Evolutionary conservation across 2,113 vertebrate species (phyloP), one percentile per base, ranked within the genome.

Genomic region (Melanerpes aurifrons): DNA sequence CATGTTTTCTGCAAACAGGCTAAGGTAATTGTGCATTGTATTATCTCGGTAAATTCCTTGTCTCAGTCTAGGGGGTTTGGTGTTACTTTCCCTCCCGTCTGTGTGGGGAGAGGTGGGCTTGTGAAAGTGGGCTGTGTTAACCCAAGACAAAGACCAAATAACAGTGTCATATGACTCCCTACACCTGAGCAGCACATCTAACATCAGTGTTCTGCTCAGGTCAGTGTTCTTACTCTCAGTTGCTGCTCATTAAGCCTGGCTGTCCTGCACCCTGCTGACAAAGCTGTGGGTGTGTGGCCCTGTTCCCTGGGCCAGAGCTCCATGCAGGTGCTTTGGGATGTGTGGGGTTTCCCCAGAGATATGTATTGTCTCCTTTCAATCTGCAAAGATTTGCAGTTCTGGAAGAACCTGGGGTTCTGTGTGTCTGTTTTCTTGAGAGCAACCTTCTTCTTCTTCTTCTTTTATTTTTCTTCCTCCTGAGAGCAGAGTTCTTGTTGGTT

Each of bases 261-360:
- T 50, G 2, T 28, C 32, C 72, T 48, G 11, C 13, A 67, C 12
- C 13, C 16, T 19, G 32, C 25, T n/a, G 59, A 37, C 10, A 61
- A 56, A 67, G 7, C 25, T 71, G 11, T 24, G 22, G 7, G 6
- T 67, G 19, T 0, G 0, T 13, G 35, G n/a, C 13, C 29, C 7
- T 9, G 0, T 10, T 45, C 47, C 45, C 56, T 50, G 25, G 2
- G 13, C 10, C 35, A 58, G 28, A 68, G 26, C 47, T 35, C 14
- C 21, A 8, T 8, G 3, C 1, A 12, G 24, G 18, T 0, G 0
- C 17, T 8, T 68, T 0, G 2, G 48, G 15, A 40, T 54, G 12
- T 19, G 7, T 45, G 31, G n/a, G 5, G 3, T 74, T 61, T 81
- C 20, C n/a, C 5, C 28, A 32, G 47, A 64, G 25, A 48, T 2